These are phyloP conservation scores for Sterna hirundo DNA, from an alignment of 2,113 vertebrate genomes.

Conservation along the genomic window DNA sequence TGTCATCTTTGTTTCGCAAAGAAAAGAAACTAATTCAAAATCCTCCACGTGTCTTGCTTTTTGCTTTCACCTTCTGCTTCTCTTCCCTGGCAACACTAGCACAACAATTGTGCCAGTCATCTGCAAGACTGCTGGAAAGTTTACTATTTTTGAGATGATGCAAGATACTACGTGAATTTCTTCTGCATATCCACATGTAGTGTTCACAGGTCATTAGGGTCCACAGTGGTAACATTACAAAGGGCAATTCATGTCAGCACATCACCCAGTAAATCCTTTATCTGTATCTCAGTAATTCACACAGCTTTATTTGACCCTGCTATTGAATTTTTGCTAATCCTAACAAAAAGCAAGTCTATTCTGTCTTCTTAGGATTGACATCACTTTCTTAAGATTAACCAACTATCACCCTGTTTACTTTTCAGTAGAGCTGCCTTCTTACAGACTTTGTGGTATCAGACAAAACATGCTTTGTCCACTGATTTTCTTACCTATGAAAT, in stretches of 20 bases:
- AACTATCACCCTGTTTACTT: not conserved
- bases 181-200: not conserved
- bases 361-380: not conserved
- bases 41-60: not conserved
- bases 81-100: not conserved
- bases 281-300: not conserved
- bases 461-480: not conserved
- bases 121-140: not conserved
- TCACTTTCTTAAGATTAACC: not conserved
- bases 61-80: not conserved
- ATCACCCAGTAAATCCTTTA: not conserved
- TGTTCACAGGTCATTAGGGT: accelerated
- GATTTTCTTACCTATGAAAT: not conserved
- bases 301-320: not conserved
- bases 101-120: not conserved
- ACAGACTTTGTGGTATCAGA: not conserved
- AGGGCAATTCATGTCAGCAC: not conserved
- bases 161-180: not conserved
- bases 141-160: not conserved
- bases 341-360: not conserved
- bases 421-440: not conserved
- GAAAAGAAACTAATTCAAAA: not conserved
- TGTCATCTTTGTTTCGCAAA: not conserved
- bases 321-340: not conserved
- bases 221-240: not conserved